Percentiles rank a stretch among this genome's conserved stretches.
These are phyloP conservation scores for Iphiclides podalirius DNA, from an alignment of 2,888 invertebrate species.

Conservation along the genomic window DNA sequence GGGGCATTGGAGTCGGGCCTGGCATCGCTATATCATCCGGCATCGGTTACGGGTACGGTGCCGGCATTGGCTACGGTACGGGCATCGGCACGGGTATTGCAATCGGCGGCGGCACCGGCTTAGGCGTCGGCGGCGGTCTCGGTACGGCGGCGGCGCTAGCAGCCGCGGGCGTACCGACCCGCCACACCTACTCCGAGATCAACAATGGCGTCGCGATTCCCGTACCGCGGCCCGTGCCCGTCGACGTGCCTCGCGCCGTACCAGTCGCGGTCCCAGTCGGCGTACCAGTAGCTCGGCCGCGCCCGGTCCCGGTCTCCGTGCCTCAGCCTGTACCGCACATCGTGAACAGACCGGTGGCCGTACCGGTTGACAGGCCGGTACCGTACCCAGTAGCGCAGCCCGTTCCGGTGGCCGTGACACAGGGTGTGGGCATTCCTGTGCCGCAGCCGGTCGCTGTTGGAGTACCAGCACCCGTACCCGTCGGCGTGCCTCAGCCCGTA, in stretches of 20 bases:
- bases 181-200: constrained; percentile 64
- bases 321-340: constrained; percentile 69
- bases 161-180: constrained; percentile 44
- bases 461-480: constrained; percentile 62
- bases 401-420: constrained; percentile 71
- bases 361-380: constrained; percentile 76
- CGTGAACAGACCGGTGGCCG: constrained; percentile 63
- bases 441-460: constrained; percentile 74
- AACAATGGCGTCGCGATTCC: constrained; percentile 75
- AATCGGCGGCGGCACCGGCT: not conserved
- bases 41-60: not conserved
- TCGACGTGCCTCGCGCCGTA: constrained; percentile 57
- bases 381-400: constrained; percentile 78
- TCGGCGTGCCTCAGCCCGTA: constrained; percentile 54
- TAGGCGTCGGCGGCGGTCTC: constrained; percentile 13
- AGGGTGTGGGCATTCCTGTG: constrained; percentile 75
- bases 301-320: constrained; percentile 52
- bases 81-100: not conserved
- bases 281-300: constrained; percentile 67
- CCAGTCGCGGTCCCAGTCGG: constrained; percentile 73
- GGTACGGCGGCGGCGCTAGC: constrained; percentile 16
- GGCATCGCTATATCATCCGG: not conserved
- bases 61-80: not conserved
- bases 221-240: constrained; percentile 71
- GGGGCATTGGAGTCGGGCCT: constrained; percentile 5